A percentile compares a stretch with the other conserved stretches of the same genome.
Evolutionary conservation across 2,797 vertebrate genomes (phyloP).

Genomic region (Falco naumanni): DNA sequence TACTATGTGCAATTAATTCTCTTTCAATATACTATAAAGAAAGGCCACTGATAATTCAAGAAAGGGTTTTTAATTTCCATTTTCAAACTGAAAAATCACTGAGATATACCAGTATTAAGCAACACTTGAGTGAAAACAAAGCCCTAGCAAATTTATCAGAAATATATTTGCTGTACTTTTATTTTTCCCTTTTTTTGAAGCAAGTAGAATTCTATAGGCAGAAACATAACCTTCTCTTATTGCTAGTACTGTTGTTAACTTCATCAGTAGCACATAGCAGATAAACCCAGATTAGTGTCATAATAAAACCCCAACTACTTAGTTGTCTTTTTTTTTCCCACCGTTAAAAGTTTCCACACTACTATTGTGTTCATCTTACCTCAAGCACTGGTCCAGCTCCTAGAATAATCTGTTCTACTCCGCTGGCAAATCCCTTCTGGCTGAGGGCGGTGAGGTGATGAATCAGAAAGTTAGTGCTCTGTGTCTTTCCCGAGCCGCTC

Average conservation of each 20-base stretch:
- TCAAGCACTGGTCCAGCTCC: conserved; percentile 97
- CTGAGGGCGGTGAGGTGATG: conserved; percentile 98
- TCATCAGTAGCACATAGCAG: not conserved
- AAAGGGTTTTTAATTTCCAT: not conserved
- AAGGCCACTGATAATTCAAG: not conserved
- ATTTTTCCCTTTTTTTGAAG: not conserved
- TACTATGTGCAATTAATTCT: not conserved
- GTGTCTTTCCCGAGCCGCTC: conserved; percentile 97
- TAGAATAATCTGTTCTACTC: conserved; percentile 98
- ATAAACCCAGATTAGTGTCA: not conserved
- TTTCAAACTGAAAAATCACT: not conserved
- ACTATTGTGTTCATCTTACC: conserved; percentile 79
- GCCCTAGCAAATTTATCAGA: not conserved
- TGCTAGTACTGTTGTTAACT: not conserved
- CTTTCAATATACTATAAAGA: not conserved
- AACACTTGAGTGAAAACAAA: not conserved
- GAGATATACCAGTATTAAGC: not conserved
- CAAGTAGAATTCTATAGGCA: not conserved
- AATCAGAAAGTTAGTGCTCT: conserved; percentile 99
- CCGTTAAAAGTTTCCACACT: not conserved
- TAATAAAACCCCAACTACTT: not conserved
- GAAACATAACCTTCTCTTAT: not conserved
- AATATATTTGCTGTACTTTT: not conserved
- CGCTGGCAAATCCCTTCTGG: conserved; percentile 98
- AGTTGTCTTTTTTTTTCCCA: not conserved